These are phyloP conservation scores for Pogonognathellus flavescens DNA, from an alignment of 1,140 invertebrate species.

Conservation along the genomic window DNA sequence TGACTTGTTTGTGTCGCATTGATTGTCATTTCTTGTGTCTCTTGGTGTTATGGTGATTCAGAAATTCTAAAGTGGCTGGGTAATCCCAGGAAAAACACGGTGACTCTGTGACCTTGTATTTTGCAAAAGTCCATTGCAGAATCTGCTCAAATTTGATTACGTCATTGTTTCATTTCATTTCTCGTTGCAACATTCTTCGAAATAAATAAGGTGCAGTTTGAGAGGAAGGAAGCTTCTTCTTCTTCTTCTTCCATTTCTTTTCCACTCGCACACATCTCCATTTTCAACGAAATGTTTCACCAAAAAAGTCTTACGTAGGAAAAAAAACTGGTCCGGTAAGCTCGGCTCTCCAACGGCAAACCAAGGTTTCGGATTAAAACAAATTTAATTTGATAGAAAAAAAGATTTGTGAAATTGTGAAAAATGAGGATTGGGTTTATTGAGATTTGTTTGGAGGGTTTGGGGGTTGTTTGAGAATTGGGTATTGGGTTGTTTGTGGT, in stretches of 20 bases:
- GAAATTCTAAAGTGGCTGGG: too few species aligned
- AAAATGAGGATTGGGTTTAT: not conserved
- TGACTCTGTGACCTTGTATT: slow-evolving; percentile 14
- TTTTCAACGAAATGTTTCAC: not conserved
- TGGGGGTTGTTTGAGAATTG: not conserved
- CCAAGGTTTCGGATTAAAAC: not conserved
- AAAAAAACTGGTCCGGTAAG: slow-evolving; percentile 42
- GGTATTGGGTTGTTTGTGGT: not conserved
- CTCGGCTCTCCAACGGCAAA: too few species aligned
- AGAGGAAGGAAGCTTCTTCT: slow-evolving; percentile 3
- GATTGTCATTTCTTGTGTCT: too few species aligned
- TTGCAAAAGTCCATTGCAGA: not conserved
- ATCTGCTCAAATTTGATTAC: not conserved
- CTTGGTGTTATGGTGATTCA: too few species aligned
- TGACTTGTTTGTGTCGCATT: too few species aligned
- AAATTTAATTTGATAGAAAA: not conserved
- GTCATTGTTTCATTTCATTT: not conserved
- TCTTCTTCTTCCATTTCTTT: not conserved
- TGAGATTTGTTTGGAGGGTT: not conserved
- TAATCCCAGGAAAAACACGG: not conserved
- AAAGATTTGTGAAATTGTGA: not conserved
- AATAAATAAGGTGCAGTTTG: not conserved
- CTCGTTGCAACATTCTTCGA: too few species aligned
- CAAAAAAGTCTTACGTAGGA: slow-evolving; percentile 12
- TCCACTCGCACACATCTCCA: not conserved